phyloP scores from a whole-genome alignment of 2,888 invertebrate species.

The Epsilonema sp. region DNA sequence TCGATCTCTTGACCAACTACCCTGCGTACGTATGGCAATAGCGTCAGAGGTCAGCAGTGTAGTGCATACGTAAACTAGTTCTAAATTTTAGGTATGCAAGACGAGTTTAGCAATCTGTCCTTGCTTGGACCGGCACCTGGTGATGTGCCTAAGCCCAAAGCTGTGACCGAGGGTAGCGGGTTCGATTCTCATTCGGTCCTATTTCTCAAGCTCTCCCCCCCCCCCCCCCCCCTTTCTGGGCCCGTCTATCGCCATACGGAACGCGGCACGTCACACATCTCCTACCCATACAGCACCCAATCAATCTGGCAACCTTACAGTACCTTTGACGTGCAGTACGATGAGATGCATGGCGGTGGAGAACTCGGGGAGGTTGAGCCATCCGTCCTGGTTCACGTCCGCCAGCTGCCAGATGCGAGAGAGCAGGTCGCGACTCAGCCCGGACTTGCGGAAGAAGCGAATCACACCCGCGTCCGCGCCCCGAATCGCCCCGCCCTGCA shows the following conservation, averaged over 20 bases:
- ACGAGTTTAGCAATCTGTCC: too few species aligned
- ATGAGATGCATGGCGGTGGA: constrained; percentile 26
- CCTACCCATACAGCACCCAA: too few species aligned
- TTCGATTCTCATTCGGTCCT: too few species aligned
- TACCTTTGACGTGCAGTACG: constrained; percentile 22
- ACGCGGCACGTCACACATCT: too few species aligned
- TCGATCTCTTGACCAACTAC: too few species aligned
- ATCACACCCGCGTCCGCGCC: constrained; percentile 20
- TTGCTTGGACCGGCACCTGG: too few species aligned
- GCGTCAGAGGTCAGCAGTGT: not conserved
- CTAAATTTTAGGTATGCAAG: not conserved
- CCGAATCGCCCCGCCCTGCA: constrained; percentile 17
- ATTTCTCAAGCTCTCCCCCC: too few species aligned
- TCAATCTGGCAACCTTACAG: not conserved
- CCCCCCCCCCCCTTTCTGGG: too few species aligned
- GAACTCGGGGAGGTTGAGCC: constrained; percentile 24
- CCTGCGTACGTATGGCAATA: too few species aligned
- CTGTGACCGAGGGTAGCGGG: too few species aligned
- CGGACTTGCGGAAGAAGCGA: constrained; percentile 21
- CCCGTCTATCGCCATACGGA: too few species aligned
- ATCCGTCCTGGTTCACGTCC: constrained; percentile 27
- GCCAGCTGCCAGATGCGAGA: constrained; percentile 24
- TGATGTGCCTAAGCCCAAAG: too few species aligned
- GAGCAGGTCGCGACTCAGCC: constrained; percentile 15
- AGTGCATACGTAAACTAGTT: not conserved